A percentile compares a stretch with the other conserved stretches of the same genome.
phyloP scores from a whole-genome alignment of 1,140 invertebrate genomes.

The Drosophila malerkotliana region DNA sequence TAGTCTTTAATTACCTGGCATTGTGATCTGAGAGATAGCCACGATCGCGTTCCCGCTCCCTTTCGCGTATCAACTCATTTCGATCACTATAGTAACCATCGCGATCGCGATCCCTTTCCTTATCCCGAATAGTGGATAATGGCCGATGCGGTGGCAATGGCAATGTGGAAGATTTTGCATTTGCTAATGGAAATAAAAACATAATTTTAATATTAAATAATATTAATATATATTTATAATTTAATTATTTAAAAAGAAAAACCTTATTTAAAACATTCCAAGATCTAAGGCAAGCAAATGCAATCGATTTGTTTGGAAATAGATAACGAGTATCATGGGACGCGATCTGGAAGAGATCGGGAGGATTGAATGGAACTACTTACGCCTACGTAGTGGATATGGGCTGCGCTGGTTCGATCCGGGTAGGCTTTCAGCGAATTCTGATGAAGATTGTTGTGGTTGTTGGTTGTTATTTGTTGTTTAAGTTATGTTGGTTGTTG shows the following conservation, averaged over 20 bases:
- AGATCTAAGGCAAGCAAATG: slow-evolving; percentile 32
- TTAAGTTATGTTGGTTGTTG: slow-evolving; percentile 25
- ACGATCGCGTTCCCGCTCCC: slow-evolving; percentile 88
- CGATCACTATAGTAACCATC: slow-evolving; percentile 94
- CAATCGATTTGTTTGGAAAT: slow-evolving; percentile 18
- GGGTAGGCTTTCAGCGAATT: slow-evolving; percentile 93
- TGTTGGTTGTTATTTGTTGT: slow-evolving; percentile 23
- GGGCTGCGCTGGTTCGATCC: slow-evolving; percentile 92
- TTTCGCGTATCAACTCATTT: slow-evolving; percentile 90
- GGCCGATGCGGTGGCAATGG: slow-evolving; percentile 88
- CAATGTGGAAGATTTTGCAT: slow-evolving; percentile 91
- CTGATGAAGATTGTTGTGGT: slow-evolving; percentile 84
- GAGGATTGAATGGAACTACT: slow-evolving; percentile 85
- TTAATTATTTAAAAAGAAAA: background rate
- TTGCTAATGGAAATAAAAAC: slow-evolving; percentile 55
- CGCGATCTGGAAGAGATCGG: slow-evolving; percentile 46
- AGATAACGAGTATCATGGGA: background rate
- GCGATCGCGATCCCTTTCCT: slow-evolving; percentile 85
- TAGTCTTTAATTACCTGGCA: slow-evolving; percentile 86
- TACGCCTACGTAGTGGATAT: slow-evolving; percentile 91
- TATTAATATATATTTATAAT: background rate
- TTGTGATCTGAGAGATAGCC: slow-evolving; percentile 95
- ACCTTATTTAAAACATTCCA: slow-evolving; percentile 24
- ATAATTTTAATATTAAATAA: background rate
- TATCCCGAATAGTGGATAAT: slow-evolving; percentile 73